Conservation (phyloP, 2,797 vertebrate genomes). For the Coreius guichenoti region DNA sequence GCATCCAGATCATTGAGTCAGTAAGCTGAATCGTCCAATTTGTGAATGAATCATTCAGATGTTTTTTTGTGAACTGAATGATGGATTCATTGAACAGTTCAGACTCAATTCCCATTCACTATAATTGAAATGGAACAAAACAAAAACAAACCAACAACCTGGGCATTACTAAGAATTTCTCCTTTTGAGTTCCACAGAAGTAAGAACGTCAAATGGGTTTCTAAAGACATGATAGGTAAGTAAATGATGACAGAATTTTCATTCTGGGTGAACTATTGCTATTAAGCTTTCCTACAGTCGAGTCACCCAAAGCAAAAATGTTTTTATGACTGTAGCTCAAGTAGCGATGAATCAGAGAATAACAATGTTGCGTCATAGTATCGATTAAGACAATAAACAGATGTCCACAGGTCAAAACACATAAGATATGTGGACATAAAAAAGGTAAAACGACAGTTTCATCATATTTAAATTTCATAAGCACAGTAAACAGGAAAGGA, state of each 20-base stretch:
- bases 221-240: not conserved
- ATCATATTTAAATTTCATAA: slow-evolving; percentile 24
- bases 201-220: not conserved
- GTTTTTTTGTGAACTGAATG: not conserved
- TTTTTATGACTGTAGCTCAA: not conserved
- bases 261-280: not conserved
- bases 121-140: not conserved
- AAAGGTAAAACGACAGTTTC: not conserved
- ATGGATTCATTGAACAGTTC: not conserved
- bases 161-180: not conserved
- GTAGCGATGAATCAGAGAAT: slow-evolving; percentile 52
- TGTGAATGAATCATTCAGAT: not conserved
- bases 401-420: slow-evolving; percentile 52
- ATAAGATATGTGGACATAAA: slow-evolving; percentile 10
- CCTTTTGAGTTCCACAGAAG: not conserved
- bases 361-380: slow-evolving; percentile 38
- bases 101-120: not conserved
- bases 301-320: not conserved
- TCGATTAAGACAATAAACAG: slow-evolving; percentile 46
- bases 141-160: not conserved
- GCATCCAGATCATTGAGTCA: not conserved
- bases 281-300: not conserved
- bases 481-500: not conserved
- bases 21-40: not conserved
- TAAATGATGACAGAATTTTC: not conserved